phyloP scores from a whole-genome alignment of 2,113 vertebrate genomes.

The Laticauda laticaudata region DNA sequence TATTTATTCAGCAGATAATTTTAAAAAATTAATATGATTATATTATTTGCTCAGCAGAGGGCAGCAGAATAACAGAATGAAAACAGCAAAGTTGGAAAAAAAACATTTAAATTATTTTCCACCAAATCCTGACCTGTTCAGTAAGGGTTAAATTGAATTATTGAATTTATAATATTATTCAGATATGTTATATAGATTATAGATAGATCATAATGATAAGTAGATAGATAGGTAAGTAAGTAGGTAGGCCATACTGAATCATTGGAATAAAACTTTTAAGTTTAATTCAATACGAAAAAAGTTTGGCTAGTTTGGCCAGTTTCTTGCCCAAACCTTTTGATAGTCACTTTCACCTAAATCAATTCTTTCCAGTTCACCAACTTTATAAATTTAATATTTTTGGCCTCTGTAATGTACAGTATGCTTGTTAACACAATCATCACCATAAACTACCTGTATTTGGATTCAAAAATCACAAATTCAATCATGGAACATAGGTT shows the following conservation, averaged over 20 bases:
- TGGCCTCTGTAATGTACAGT: not conserved
- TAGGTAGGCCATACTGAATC: not conserved
- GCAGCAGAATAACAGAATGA: not conserved
- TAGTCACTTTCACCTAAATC: not conserved
- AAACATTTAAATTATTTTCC: not conserved
- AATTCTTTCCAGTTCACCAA: not conserved
- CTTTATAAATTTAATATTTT: not conserved
- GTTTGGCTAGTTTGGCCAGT: not conserved
- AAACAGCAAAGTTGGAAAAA: not conserved
- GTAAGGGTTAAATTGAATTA: not conserved
- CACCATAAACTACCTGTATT: not conserved
- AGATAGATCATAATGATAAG: not conserved
- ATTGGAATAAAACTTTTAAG: not conserved
- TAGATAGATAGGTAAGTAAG: not conserved
- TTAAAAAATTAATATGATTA: not conserved
- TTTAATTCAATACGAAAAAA: not conserved
- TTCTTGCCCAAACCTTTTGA: not conserved
- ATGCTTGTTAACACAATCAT: not conserved
- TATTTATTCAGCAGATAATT: not conserved
- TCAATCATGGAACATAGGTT: not conserved
- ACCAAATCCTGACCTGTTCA: not conserved
- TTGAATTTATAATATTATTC: not conserved
- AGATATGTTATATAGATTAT: not conserved
- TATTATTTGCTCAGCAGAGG: not conserved
- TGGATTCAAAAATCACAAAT: not conserved